Base-by-base conservation (phyloP, 2,888 invertebrate species). In the Chorisops tibialis region DNA sequence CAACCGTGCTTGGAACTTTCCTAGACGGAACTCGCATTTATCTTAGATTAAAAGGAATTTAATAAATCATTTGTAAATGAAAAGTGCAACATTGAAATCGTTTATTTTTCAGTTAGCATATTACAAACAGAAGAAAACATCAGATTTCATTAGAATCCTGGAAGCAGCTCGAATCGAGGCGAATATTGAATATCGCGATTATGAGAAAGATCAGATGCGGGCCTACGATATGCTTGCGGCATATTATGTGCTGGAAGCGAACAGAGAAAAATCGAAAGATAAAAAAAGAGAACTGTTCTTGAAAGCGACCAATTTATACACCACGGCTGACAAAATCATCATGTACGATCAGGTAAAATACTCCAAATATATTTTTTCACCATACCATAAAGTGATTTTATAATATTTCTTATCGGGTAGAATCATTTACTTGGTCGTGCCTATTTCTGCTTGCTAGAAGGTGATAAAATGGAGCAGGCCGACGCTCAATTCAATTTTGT, bases 401-500 rank as follows among this genome's bases (percentile, higher is more conserved):
- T n/a, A n/a, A n/a, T n/a, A n/a, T n/a, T n/a, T n/a, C n/a, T n/a
- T n/a, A n/a, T 30, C 30, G 30, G 30, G 38, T 49, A 69, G 89
- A 96, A 96, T 78, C 99, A 99, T 84, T 85, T 99, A 66, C 83
- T 99, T 68, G 98, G 99, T 0, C 83, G 98, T 71, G 99, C 99
- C 3, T 99, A 97, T 77, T 99, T 98, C 77, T 99, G 97, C 72
- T 83, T 99, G 7, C 82, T 98, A 37, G 99, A 99, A 82, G 97
- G 97, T 1, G 97, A 98, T 73, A 98, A 98, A 82, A 95, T 98
- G 93, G 98, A 99, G 67, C 98, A 99, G 79, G 99, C 99, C 0
- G 98, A 99, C 83, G 95, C 97, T 1, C 99, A 99, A 77, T 99
- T 99, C 75, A 98, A 99, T 80, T 99, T 99, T 78, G 98, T 99